Conservation (phyloP, 2,113 vertebrate genomes). For the Ancistrus triradiatus region DNA sequence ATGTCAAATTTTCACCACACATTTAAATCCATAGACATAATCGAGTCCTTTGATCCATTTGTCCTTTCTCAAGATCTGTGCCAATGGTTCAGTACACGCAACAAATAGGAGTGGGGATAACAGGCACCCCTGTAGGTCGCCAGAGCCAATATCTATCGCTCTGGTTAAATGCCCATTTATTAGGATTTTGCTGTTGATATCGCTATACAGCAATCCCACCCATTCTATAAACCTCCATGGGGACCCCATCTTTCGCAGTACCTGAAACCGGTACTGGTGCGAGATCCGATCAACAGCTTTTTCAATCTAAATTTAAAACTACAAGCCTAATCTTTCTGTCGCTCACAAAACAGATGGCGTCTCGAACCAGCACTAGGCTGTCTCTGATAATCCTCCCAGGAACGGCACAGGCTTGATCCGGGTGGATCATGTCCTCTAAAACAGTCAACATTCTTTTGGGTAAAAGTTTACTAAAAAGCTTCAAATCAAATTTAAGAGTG, state of each 20-base stretch:
- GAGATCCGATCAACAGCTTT: too few relatives aligned
- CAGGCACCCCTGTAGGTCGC: constrained; percentile 14
- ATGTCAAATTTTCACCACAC: too few relatives aligned
- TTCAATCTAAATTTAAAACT: too few relatives aligned
- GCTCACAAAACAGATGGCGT: too few relatives aligned
- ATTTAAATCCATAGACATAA: too few relatives aligned
- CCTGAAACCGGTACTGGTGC: too few relatives aligned
- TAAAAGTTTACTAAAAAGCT: constrained; percentile 38
- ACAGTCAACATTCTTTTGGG: not conserved
- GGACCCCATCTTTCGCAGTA: too few relatives aligned
- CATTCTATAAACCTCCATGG: constrained; percentile 14
- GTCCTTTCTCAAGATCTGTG: constrained; percentile 33
- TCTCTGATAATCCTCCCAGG: constrained; percentile 34
- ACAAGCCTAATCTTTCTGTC: too few relatives aligned
- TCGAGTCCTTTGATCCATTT: constrained; percentile 14
- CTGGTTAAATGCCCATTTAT: not conserved
- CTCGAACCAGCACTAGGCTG: too few relatives aligned
- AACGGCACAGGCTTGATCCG: constrained; percentile 38
- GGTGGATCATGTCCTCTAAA: constrained; percentile 39
- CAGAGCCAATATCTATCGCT: not conserved
- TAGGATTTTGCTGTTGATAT: not conserved
- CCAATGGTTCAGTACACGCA: too few relatives aligned
- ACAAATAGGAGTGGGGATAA: constrained; percentile 23
- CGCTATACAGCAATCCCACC: constrained; percentile 9
- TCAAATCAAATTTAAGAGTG: constrained; percentile 11